Conservation (phyloP, 2,113 vertebrate genomes). For the Meriones unguiculatus region DNA sequence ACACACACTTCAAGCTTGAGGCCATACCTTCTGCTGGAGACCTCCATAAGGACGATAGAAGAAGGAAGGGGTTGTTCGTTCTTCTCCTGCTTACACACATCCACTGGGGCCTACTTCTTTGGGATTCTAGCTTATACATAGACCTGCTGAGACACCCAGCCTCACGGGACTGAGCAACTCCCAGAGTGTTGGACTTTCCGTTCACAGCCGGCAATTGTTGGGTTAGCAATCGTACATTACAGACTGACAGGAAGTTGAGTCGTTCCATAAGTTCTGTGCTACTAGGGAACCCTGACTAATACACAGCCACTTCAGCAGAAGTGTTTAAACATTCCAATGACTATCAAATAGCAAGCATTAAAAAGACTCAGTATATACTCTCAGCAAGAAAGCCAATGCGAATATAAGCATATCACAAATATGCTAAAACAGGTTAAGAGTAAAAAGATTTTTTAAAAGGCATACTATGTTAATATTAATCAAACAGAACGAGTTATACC, state of each 20-base stretch:
- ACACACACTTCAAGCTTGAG: background rate
- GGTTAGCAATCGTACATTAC: background rate
- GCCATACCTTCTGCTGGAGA: background rate
- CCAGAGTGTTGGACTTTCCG: background rate
- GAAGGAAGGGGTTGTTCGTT: background rate
- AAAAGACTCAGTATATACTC: background rate
- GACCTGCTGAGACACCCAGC: background rate
- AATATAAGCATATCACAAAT: background rate
- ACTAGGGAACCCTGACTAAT: background rate
- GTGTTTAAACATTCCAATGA: background rate
- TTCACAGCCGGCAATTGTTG: background rate
- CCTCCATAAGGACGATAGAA: background rate
- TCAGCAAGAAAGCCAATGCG: background rate
- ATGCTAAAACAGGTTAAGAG: conserved; percentile 20
- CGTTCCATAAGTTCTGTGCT: background rate
- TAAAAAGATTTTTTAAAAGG: conserved; percentile 9
- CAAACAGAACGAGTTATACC: background rate
- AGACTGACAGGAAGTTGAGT: background rate
- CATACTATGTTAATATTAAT: background rate
- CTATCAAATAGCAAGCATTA: background rate
- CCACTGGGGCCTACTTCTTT: background rate
- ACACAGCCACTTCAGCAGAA: background rate
- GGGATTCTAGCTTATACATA: background rate
- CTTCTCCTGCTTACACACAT: background rate
- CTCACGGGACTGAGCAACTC: background rate